phyloP scores from a whole-genome alignment of 2,888 invertebrate species.

The Oligia strigilis region DNA sequence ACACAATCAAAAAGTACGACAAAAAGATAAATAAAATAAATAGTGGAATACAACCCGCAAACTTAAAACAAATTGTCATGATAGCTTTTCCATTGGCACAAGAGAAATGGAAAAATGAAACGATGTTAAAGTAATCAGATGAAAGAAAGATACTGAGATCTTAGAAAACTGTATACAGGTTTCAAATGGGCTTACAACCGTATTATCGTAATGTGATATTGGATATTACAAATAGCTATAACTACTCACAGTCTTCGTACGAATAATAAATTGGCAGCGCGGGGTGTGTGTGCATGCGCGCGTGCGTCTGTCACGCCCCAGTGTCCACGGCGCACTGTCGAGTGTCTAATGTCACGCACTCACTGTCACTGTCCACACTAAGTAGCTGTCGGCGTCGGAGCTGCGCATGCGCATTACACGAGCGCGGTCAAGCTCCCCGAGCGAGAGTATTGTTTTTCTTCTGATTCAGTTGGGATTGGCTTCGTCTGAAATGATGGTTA shows the following conservation, averaged over 20 bases:
- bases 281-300: slow-evolving; percentile 34
- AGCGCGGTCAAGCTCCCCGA: slow-evolving; percentile 87
- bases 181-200: slow-evolving; percentile 75
- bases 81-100: slow-evolving; percentile 85
- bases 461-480: slow-evolving; percentile 70
- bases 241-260: slow-evolving; percentile 86
- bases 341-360: slow-evolving; percentile 66
- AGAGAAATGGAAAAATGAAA: slow-evolving; percentile 78
- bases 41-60: slow-evolving; percentile 78
- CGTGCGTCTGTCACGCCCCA: slow-evolving; percentile 35
- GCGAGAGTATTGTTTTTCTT: slow-evolving; percentile 81
- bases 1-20: slow-evolving; percentile 63
- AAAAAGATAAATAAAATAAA: slow-evolving; percentile 78
- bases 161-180: slow-evolving; percentile 87
- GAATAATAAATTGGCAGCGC: slow-evolving; percentile 72
- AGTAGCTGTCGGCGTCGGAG: slow-evolving; percentile 46
- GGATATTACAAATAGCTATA: slow-evolving; percentile 74
- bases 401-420: slow-evolving; percentile 70
- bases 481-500: slow-evolving; percentile 75
- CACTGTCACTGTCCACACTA: slow-evolving; percentile 65
- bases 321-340: slow-evolving; percentile 42
- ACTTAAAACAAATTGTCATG: slow-evolving; percentile 83
- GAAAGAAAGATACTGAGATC: slow-evolving; percentile 84
- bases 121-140: slow-evolving; percentile 72
- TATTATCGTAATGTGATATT: slow-evolving; percentile 75